Conservation (phyloP, 2,797 vertebrate species). For the Chrysocyon brachyurus region DNA sequence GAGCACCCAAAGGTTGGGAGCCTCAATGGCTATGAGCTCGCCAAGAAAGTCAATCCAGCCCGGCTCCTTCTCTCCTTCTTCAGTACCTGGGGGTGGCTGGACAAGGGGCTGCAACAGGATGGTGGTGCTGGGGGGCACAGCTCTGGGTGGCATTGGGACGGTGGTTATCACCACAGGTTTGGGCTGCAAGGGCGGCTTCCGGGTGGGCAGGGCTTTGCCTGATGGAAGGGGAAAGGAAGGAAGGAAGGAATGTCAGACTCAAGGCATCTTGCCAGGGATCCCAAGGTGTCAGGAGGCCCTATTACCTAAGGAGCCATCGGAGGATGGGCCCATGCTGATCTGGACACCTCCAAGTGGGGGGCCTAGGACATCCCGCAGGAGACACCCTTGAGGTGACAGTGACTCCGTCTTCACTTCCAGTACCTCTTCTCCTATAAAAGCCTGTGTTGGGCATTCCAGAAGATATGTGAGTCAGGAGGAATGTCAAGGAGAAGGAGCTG, state of each 20-base stretch:
- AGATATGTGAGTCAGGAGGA: background rate
- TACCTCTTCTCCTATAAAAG: conserved; percentile 81
- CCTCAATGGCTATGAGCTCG: background rate
- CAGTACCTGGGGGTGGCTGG: conserved; percentile 77
- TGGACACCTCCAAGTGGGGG: conserved; percentile 90
- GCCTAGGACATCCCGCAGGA: conserved; percentile 91
- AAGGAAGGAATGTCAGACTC: background rate
- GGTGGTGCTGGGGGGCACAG: conserved; percentile 84
- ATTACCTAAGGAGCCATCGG: conserved; percentile 77
- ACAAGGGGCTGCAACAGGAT: conserved; percentile 92
- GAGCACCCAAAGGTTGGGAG: background rate
- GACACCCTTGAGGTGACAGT: conserved; percentile 92
- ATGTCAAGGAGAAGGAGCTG: background rate
- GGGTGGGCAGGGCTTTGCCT: conserved; percentile 89
- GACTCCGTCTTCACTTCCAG: conserved; percentile 92
- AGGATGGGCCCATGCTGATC: conserved; percentile 86
- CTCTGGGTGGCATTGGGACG: conserved; percentile 83
- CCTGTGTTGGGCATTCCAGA: conserved; percentile 59
- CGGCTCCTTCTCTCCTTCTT: background rate
- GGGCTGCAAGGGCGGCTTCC: conserved; percentile 93
- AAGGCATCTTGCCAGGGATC: background rate
- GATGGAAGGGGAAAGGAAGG: background rate
- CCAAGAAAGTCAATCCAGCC: background rate
- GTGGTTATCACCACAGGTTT: conserved; percentile 90
- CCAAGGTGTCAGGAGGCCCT: background rate